Base-by-base conservation (phyloP, 2,888 invertebrate species). In the Clepsis dumicolana region DNA sequence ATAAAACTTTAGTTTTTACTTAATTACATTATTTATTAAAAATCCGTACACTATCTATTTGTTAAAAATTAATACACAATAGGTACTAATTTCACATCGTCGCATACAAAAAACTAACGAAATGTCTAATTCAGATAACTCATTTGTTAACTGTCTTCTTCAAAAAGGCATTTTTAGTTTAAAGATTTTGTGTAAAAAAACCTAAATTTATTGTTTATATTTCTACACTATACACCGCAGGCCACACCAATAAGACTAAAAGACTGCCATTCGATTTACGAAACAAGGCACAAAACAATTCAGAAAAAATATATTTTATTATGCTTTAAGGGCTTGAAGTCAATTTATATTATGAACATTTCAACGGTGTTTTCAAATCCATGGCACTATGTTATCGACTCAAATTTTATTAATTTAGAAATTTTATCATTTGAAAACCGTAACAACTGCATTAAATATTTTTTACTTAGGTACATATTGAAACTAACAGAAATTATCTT, bases 21-120 rank as follows among this genome's bases (percentile, higher is more conserved):
- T 82, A 75, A 76, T 80, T 82, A 79, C 75, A 76, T 85, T 77
- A 79, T 90, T 90, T 91, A 89, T 88, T 88, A 86, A 84, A 89
- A 89, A 86, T 81, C 78, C 84, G 78, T 81, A 74, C 77, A 75
- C 80, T 86, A 87, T 77, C 84, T 81, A 84, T 77, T 73, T 75
- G 83, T 83, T 88, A 86, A 78, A 83, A 88, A 83, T 80, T 72
- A 85, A 80, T 83, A 81, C 76, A 80, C 14, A 32, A 8, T 10
- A 75, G 74, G 75, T 72, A 77, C 73, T 54, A 27, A 59, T 75
- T 77, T 78, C 76, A 82, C 72, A 78, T 81, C 77, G 73, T 79
- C 79, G 78, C 74, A 80, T 78, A 74, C 70, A 71, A 79, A 81
- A 78, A 74, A 76, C 27, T 66, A 29, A 66, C 53, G 41, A 32